phyloP scores from a whole-genome alignment of 2,797 vertebrate genomes.

The Pangasius mekongensis region DNA sequence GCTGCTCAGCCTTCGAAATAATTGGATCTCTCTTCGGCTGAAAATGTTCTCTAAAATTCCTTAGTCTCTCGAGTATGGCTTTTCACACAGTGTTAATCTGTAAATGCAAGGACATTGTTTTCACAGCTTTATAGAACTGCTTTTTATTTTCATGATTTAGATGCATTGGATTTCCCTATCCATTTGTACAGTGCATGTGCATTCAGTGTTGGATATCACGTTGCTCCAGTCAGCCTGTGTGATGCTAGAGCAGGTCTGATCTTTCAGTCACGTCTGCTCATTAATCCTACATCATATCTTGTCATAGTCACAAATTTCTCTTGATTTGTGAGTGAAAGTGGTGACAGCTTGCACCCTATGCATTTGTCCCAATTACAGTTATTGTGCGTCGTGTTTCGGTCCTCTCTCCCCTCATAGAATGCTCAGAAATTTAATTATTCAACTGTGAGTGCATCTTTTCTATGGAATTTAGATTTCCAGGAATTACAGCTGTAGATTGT shows the following conservation, averaged over 20 bases:
- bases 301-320: not conserved
- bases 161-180: not conserved
- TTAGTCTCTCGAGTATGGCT: not conserved
- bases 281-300: not conserved
- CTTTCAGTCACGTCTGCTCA: not conserved
- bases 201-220: not conserved
- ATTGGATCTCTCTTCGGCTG: not conserved
- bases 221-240: not conserved
- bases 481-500: not conserved
- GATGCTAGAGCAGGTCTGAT: too few relatives aligned
- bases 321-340: not conserved
- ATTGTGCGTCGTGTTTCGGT: not conserved
- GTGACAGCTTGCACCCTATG: not conserved
- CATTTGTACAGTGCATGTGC: not conserved
- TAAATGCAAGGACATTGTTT: not conserved
- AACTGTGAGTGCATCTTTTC: not conserved
- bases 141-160: not conserved
- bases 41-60: not conserved
- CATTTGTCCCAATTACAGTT: not conserved
- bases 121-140: not conserved
- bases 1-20: not conserved
- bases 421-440: not conserved
- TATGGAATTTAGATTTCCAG: not conserved
- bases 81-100: not conserved
- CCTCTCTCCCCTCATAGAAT: too few relatives aligned